Percentiles rank a stretch among this genome's conserved stretches.
Conservation (phyloP, 2,113 vertebrate genomes). For the Nothoprocta pentlandii region DNA sequence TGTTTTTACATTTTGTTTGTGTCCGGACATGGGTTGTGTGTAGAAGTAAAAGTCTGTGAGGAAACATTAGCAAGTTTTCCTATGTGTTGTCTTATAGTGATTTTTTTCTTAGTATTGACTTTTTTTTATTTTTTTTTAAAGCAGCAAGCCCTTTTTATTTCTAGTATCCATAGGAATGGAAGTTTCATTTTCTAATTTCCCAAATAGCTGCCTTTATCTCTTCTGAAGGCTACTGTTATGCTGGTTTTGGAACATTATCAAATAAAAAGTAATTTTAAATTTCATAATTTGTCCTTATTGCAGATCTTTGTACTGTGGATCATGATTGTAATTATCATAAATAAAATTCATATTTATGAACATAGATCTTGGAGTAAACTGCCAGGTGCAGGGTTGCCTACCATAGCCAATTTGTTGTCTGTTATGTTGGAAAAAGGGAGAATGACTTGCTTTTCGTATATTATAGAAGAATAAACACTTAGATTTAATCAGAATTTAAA, state of each 20-base stretch:
- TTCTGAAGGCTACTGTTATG: slow-evolving; percentile 42
- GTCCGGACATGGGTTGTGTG: not conserved
- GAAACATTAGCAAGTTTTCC: not conserved
- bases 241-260: slow-evolving; percentile 64
- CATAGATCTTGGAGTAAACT: slow-evolving; percentile 72
- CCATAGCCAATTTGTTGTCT: slow-evolving; percentile 70
- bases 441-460: slow-evolving; percentile 60
- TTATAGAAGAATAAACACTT: slow-evolving; percentile 48
- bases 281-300: slow-evolving; percentile 66
- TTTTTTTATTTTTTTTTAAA: not conserved
- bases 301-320: slow-evolving; percentile 63
- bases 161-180: not conserved
- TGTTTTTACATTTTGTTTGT: not conserved
- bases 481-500: slow-evolving; percentile 60
- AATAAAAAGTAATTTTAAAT: slow-evolving; percentile 59
- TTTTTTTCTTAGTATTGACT: slow-evolving; percentile 19
- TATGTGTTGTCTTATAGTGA: not conserved
- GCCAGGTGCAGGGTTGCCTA: slow-evolving; percentile 75
- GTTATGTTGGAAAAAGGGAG: slow-evolving; percentile 55
- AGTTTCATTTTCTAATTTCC: slow-evolving; percentile 40
- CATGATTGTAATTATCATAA: slow-evolving; percentile 75
- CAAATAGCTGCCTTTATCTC: slow-evolving; percentile 37
- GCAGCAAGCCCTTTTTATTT: not conserved
- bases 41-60: not conserved
- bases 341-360: slow-evolving; percentile 79